These are phyloP conservation scores for Garra rufa DNA, from an alignment of 2,113 vertebrate species.

Conservation along the genomic window DNA sequence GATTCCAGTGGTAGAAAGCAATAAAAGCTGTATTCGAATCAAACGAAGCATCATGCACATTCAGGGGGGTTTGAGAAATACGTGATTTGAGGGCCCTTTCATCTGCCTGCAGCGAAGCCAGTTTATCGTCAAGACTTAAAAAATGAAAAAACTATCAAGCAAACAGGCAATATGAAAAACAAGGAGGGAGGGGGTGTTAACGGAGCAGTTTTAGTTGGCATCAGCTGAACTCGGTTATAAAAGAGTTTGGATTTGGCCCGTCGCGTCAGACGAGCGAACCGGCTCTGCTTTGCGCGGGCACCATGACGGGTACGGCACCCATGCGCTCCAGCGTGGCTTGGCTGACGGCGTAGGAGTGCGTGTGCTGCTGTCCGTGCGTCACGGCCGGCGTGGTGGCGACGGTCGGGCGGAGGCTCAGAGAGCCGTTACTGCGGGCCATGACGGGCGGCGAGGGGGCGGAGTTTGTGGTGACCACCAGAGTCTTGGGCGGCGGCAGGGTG, in stretches of 20 bases:
- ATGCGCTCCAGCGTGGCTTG: conserved; percentile 93
- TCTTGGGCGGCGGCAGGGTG: conserved; percentile 87
- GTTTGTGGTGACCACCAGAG: conserved; percentile 93
- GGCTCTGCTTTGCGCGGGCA: conserved; percentile 93
- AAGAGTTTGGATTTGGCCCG: background rate
- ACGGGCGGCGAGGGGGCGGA: conserved; percentile 85
- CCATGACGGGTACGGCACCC: conserved; percentile 95
- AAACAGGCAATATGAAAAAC: background rate
- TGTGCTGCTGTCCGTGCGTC: conserved; percentile 78
- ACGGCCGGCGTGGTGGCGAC: conserved; percentile 65
- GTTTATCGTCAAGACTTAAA: background rate
- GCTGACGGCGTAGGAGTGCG: conserved; percentile 89
- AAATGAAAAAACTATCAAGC: background rate
- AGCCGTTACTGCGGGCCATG: conserved; percentile 86
- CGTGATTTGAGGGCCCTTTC: background rate
- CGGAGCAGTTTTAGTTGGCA: conserved; percentile 38
- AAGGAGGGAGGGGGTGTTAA: background rate
- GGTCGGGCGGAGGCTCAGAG: conserved; percentile 80
- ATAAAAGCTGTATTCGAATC: background rate
- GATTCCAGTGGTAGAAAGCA: conserved; percentile 24
- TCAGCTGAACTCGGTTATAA: conserved; percentile 36
- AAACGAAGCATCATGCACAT: conserved; percentile 38
- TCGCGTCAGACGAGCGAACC: conserved; percentile 89
- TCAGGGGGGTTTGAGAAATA: background rate
- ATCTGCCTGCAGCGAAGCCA: background rate